Evolutionary conservation across 30 jellyfish, hydroid and myxozoan genomes (phyloP).

Genomic region (Clytia hemisphaerica): DNA sequence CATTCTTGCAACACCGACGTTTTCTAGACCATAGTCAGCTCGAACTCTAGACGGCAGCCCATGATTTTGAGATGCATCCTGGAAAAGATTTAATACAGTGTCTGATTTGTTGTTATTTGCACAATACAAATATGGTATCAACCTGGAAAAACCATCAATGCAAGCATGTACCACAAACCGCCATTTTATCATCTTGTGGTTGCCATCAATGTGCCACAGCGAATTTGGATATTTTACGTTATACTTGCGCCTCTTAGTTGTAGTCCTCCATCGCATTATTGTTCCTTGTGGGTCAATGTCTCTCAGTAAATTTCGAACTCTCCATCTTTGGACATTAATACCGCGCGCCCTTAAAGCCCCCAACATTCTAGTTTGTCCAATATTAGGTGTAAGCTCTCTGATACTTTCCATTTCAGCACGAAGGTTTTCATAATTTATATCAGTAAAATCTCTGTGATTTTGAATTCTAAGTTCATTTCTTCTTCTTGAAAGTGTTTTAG

Average conservation of each 20-base stretch:
- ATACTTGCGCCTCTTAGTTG: conserved; percentile 7
- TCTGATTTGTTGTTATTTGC: conserved; percentile 4
- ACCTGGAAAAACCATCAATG: no score
- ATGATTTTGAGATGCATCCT: not conserved
- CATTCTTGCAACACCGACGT: conserved; percentile 1
- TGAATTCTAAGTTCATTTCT: conserved; percentile 1
- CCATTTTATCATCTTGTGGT: no score
- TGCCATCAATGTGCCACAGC: no score
- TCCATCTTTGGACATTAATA: conserved; percentile 3
- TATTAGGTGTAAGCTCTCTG: not conserved
- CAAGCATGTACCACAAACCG: not conserved
- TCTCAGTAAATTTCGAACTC: conserved; percentile 18
- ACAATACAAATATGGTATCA: no score
- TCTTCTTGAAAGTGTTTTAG: not conserved
- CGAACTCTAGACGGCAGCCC: conserved; percentile 22
- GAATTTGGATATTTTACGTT: not conserved
- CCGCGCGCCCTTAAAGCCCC: conserved; percentile 24
- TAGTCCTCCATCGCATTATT: not conserved
- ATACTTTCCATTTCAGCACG: not conserved
- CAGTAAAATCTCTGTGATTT: not conserved
- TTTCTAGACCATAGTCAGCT: conserved; percentile 6
- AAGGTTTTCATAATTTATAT: not conserved
- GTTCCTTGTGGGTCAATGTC: conserved; percentile 8
- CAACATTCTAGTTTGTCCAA: conserved; percentile 18
- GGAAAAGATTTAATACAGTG: conserved; percentile 10